phyloP scores from a whole-genome alignment of 2,888 invertebrate species.

The Elgonia sp. region DNA sequence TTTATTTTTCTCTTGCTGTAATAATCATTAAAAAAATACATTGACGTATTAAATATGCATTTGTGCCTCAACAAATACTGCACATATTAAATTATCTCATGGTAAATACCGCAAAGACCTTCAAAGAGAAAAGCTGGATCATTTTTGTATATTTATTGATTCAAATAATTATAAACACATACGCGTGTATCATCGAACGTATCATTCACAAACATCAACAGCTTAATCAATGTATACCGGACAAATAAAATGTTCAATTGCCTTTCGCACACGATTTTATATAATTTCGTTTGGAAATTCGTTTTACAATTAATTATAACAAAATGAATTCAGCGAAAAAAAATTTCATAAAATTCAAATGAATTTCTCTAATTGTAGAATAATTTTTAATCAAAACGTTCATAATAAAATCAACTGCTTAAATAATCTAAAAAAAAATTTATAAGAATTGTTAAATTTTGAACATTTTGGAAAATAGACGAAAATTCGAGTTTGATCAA shows the following conservation, averaged over 20 bases:
- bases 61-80: neutral
- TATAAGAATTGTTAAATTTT: too few relatives aligned
- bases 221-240: constrained; percentile 31
- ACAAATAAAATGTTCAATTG: constrained; percentile 41
- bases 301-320: too few relatives aligned
- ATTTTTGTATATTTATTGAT: constrained; percentile 53
- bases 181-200: neutral
- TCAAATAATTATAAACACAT: constrained; percentile 53
- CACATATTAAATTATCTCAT: constrained; percentile 25
- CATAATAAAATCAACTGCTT: too few relatives aligned
- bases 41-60: constrained; percentile 15
- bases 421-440: too few relatives aligned
- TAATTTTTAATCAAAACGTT: too few relatives aligned
- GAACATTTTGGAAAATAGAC: too few relatives aligned
- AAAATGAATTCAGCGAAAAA: too few relatives aligned
- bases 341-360: too few relatives aligned
- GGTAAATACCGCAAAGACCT: constrained; percentile 40
- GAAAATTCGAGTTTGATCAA: too few relatives aligned
- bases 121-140: constrained; percentile 50
- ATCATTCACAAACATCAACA: constrained; percentile 47
- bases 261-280: constrained; percentile 36
- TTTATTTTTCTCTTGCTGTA: neutral
- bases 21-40: neutral
- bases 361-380: too few relatives aligned
- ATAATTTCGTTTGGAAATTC: too few relatives aligned